Evolutionary conservation across 2,888 invertebrate genomes (phyloP), one percentile per base, ranked within the genome.

Genomic region (Trichopoda pennipes): DNA sequence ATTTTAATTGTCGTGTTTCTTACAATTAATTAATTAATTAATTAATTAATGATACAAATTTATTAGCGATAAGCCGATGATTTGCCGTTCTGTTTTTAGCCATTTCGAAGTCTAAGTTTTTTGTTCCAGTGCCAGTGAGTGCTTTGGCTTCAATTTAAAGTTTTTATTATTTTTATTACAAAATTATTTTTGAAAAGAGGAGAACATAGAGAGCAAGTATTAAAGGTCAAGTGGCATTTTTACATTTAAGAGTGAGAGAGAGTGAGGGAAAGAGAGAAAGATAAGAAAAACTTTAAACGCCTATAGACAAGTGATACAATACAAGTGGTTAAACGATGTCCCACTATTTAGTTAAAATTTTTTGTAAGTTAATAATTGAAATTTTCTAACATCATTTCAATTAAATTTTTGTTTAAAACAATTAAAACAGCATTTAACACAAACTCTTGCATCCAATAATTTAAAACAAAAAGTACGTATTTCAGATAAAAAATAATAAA

Each of bases 281-380:
- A n/a, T n/a, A 74, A 28, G n/a, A 49, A 49, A 17, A 58, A 56
- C 23, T 9, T 23, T 47, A 63, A 70, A 19, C 1, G 21, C 6
- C 28, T 10, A 47, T 55, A 61, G 61, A 63, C 23, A 56, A 47
- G 21, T 28, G 4, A 9, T 1, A 4, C 64, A 56, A 49, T 70
- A 63, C 38, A 74, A 35, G 73, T 76, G 60, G 53, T 21, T 56
- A 42, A 58, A n/a, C 49, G 70, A 32, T 21, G 55, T 72, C 64
- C 70, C 78, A 78, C 32, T 64, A 42, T 66, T 68, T 42, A 68
- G 38, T 75, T 58, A 6, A 2, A 2, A 19, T 10, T 51, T 21
- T 73, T 74, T 77, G 81, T 81, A 81, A 81, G 81, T 81, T 64
- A 47, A 28, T 28, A 28, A 77, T 58, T 56, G 42, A 66, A 17